Percentiles rank a stretch among this genome's conserved stretches.
Evolutionary conservation across 1,140 invertebrate species (phyloP).

Genomic region (Drosophila sulfurigaster): DNA sequence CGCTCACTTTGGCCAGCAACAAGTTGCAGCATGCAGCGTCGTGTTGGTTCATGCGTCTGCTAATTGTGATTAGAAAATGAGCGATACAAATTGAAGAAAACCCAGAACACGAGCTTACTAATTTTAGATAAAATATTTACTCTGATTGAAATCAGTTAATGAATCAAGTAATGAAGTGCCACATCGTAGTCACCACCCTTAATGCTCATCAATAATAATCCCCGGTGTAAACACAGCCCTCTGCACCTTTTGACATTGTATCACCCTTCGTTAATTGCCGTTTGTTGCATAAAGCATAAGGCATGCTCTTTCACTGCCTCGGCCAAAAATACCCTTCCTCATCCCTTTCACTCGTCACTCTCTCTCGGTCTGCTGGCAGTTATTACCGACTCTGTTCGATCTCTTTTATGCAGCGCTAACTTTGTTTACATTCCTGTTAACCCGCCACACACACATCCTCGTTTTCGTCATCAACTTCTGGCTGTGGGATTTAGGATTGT

Average conservation of each 20-base stretch:
- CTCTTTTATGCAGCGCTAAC: conserved; percentile 62
- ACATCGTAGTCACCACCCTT: neutral
- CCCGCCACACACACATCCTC: conserved; percentile 46
- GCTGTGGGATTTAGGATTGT: neutral
- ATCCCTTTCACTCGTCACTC: neutral
- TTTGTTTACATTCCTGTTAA: conserved; percentile 67
- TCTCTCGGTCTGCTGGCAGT: conserved; percentile 36
- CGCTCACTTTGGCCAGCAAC: conserved; percentile 52
- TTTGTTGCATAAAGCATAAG: conserved; percentile 51
- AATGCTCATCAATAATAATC: conserved; percentile 65
- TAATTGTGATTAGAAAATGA: conserved; percentile 56
- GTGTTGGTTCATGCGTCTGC: conserved; percentile 50
- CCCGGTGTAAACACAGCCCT: conserved; percentile 62
- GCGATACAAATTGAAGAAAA: neutral
- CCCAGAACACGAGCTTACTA: neutral
- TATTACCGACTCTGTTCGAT: conserved; percentile 75
- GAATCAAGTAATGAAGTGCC: conserved; percentile 38
- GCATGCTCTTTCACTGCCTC: conserved; percentile 33
- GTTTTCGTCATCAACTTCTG: neutral
- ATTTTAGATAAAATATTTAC: conserved; percentile 17
- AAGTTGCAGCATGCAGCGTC: conserved; percentile 59
- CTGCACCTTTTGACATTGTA: conserved; percentile 46
- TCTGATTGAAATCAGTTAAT: conserved; percentile 41
- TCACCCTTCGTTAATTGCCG: conserved; percentile 66
- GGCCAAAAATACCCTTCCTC: neutral